Evolutionary conservation across 2,113 vertebrate species (phyloP).

Genomic region (Ctenomys sociabilis): DNA sequence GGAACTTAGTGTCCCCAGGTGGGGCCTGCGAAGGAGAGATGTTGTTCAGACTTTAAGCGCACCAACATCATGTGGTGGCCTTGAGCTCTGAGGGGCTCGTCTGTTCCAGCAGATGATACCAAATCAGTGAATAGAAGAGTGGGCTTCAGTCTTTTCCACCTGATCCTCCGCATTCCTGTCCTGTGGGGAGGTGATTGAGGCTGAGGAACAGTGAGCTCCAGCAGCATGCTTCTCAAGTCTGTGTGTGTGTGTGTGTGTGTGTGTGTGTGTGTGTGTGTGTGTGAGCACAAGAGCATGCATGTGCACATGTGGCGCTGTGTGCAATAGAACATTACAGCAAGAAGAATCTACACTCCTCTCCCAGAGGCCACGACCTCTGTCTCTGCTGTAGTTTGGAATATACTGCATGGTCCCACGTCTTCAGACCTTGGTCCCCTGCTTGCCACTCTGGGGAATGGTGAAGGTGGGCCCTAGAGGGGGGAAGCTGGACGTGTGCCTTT

Average conservation of each 20-base stretch:
- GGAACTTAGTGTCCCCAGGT: fast-evolving
- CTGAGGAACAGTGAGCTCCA: background rate
- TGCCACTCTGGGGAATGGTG: background rate
- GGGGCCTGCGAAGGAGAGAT: background rate
- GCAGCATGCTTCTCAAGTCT: background rate
- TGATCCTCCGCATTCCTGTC: background rate
- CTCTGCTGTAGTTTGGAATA: background rate
- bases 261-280: too few relatives aligned
- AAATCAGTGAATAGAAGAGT: background rate
- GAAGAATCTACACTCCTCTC: background rate
- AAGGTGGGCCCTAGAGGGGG: background rate
- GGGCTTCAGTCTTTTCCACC: background rate
- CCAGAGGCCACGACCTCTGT: background rate
- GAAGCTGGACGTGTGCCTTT: background rate
- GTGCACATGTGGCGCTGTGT: fast-evolving
- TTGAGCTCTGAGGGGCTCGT: background rate
- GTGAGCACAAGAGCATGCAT: fast-evolving
- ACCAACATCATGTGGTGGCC: background rate
- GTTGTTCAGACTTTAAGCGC: background rate
- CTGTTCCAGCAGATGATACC: background rate
- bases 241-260: fast-evolving
- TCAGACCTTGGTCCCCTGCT: background rate
- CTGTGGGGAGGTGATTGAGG: background rate
- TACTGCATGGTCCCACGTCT: background rate
- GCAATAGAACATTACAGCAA: background rate